Evolutionary conservation across 2,797 vertebrate species (phyloP).

Genomic region (Periparus ater): DNA sequence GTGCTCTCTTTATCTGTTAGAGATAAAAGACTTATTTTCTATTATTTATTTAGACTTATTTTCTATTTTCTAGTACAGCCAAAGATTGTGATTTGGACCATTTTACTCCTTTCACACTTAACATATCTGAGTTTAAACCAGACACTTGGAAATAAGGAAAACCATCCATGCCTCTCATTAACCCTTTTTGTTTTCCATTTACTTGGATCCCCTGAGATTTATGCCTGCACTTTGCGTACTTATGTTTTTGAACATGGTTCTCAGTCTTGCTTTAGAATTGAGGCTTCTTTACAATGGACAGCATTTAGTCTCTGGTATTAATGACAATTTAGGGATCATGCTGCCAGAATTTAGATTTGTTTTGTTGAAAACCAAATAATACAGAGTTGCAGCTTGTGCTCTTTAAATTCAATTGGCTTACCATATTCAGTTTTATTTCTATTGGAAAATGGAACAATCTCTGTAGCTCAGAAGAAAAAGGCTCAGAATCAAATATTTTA

Average conservation of each 20-base stretch:
- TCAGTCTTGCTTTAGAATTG: neutral
- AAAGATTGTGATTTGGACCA: fast-evolving
- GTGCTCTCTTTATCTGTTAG: neutral
- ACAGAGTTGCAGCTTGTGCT: fast-evolving
- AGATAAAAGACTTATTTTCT: neutral
- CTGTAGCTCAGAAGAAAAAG: neutral
- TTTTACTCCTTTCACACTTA: neutral
- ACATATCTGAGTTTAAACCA: neutral
- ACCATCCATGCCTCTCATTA: fast-evolving
- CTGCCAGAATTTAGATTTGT: neutral
- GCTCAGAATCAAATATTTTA: neutral
- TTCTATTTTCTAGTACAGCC: neutral
- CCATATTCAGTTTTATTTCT: neutral
- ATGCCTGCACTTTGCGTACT: fast-evolving
- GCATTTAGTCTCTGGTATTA: neutral
- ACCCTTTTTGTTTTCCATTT: neutral
- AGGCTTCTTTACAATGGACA: neutral
- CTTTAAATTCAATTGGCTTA: neutral
- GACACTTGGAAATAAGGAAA: neutral
- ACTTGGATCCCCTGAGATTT: neutral
- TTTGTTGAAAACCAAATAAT: neutral
- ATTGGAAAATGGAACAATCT: neutral
- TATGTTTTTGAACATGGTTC: neutral
- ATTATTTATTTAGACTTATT: no score
- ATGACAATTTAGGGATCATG: neutral